Evolutionary conservation across 1,140 invertebrate species (phyloP), one percentile per base, ranked within the genome.

Genomic region (Nixonia krombeini): DNA sequence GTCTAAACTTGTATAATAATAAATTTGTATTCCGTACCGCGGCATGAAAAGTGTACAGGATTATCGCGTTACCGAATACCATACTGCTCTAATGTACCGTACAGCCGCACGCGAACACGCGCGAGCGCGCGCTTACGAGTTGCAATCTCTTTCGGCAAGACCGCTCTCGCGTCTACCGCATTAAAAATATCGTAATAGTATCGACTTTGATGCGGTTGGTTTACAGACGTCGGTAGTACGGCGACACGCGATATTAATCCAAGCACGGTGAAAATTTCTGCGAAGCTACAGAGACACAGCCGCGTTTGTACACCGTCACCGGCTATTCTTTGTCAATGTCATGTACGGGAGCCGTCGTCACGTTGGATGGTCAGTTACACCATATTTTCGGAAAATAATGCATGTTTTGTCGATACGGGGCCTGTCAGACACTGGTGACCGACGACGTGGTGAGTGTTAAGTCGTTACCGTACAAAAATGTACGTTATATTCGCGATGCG

Each of bases 261-360:
- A 7, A 35, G 7, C 33, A n/a, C 13, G 33, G 33, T 13, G 33
- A 35, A 35, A 35, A 35, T n/a, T n/a, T n/a, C n/a, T n/a, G n/a
- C n/a, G n/a, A n/a, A n/a, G n/a, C n/a, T n/a, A n/a, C n/a, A n/a
- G n/a, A n/a, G n/a, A n/a, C n/a, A n/a, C n/a, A n/a, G n/a, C 29
- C 29, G 29, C 3, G 29, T 31, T 31, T 31, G 9, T 31, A 3
- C 9, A 10, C 29, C 4, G 3, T n/a, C n/a, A n/a, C n/a, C n/a
- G n/a, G n/a, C n/a, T n/a, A n/a, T 31, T 31, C 29, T 31, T 31
- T 31, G 29, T 31, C 29, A 31, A 26, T n/a, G n/a, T n/a, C n/a
- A n/a, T n/a, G n/a, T n/a, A n/a, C n/a, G 9, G 25, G 25, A 26
- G 25, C 9, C 25, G 25, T 26, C 9, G 4, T 26, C 4, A 26